Evolutionary conservation across 2,797 vertebrate genomes (phyloP), one percentile per base, ranked within the genome.

Genomic region (Naso thynnoides): DNA sequence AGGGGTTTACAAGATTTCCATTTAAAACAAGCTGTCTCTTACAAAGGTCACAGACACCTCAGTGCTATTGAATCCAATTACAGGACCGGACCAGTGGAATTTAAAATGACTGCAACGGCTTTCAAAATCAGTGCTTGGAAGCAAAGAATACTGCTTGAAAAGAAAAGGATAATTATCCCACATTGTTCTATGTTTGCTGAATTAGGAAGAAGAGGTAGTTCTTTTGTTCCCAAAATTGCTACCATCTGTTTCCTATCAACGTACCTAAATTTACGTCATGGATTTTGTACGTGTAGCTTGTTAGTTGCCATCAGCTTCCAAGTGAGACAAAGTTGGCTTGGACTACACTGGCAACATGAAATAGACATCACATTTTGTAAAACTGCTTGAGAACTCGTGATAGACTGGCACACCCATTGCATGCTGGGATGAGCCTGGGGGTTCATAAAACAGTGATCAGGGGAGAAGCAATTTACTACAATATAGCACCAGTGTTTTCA

Each of bases 31-130:
- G 83, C 73, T 59, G 59, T n/a, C 73, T 78, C 19, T 8, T 44
- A 59, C 75, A 92, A 92, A 91, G 88, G 92, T 91, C 86, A 89
- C 68, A 52, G 84, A 84, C 73, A 73, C 60, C 57, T 79, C 53
- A 10, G 64, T 64, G 65, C 70, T 76, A 69, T 86, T 71, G 71
- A 79, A 88, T 79, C 78, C 79, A 91, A 90, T 90, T 91, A 90
- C 74, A 82, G 29, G 55, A 70, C 33, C 65, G 66, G 60, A 72
- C 56, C 62, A 69, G 67, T 38, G 64, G 67, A 82, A 73, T 84
- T 70, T 85, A 52, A 79, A 89, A 68, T 65, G 78, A 68, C 19
- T 69, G 33, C 58, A 39, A 26, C 50, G 82, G 49, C 70, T 58
- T 53, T 81, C 57, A 57, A 41, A 65, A 38, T 11, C 6, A 6